Base-by-base conservation (phyloP, 37 sponge, comb jelly and placozoan species). In the Lycopodina hypogea region DNA sequence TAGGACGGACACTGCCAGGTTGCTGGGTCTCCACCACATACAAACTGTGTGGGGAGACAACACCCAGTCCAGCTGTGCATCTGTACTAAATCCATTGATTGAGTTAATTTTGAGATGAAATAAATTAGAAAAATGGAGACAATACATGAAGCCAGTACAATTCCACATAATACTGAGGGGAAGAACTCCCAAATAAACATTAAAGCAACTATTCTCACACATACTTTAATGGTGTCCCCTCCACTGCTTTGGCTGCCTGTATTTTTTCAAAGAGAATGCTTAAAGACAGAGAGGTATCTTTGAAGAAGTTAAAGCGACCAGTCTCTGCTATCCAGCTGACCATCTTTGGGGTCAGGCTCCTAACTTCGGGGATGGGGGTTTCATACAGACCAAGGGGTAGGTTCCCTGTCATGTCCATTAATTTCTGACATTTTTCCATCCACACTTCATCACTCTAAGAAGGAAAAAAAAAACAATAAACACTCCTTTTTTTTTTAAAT, bases 351-450 rank as follows among this genome's bases (percentile, higher is more conserved):
- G 86, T 96, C 14, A 96, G 87, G 21, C 61, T 59, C 75, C 96
- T 96, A 30, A 69, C 77, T 57, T 88, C 41, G 9, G 96, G 96
- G 56, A 81, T 65, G 0, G 96, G 96, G 11, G 93, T 96, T 48
- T 96, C 96, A 64, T 96, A 96, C 21, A 96, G 58, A 11, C 93
- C 96, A 1, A 96, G 69, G 26, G 96, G 86, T 33, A 87, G 62
- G 68, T 92, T 83, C 17, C 93, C 96, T 18, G 96, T 96, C 56
- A 81, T 48, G 42, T 89, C 84, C 76, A 96, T 58, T 48, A 96
- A 61, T 32, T 79, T 86, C 75, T 90, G 74, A 39, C 76, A 89
- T 74, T 92, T 92, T 18, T 30, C 69, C 36, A 96, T 34, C 96
- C 96, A 96, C 23, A 80, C 79, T 14, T 80, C 80, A 76, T 96